Evolutionary conservation across 92 coral and sea anemone genomes (phyloP), one percentile per base, ranked within the genome.

Genomic region (Nematostella vectensis): DNA sequence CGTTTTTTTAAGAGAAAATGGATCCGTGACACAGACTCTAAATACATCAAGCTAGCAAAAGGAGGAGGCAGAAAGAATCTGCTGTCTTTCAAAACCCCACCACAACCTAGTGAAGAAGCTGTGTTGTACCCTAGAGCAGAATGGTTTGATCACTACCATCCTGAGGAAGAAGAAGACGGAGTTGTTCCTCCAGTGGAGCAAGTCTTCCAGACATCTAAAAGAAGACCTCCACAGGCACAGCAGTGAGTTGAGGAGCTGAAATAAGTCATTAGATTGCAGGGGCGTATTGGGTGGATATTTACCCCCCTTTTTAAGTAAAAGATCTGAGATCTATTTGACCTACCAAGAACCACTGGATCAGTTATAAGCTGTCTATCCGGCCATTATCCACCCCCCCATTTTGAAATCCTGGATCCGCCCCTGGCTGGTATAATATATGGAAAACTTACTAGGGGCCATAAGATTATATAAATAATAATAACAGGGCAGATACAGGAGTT

Each of bases 1-100:
- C 69, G 82, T 44, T 71, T 63, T 38, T 93, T 71, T 48, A 93
- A 78, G 45, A 83, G 99, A 42, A 93, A 93, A 50, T 93, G 99
- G 99, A 71, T 82, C n/a, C 61, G 96, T 47, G 99, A 93, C 57
- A 93, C 96, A 31, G 99, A 93, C 55, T 87, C 99, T 12, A 78
- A 93, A 44, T 93, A 93, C 53, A 74, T 93, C 29, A 79, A 83
- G 50, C 83, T 93, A 31, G 99, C 99, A 12, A 93, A 93, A 44
- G 84, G 67, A 36, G 99, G 99, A 11, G 96, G 99, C 4, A 57
- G 96, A 42, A 76, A 68, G 39, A 74, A 82, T 37, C 75, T 93
- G 19, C 53, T 93, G 50, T 15, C 84, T 11, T 93, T 74, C 47
- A 80, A 58, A 50, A 76, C 71, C 2, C 83, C 87, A 17, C 76